Conservation (phyloP, 2,888 invertebrate species). For the Aporophyla nigra region DNA sequence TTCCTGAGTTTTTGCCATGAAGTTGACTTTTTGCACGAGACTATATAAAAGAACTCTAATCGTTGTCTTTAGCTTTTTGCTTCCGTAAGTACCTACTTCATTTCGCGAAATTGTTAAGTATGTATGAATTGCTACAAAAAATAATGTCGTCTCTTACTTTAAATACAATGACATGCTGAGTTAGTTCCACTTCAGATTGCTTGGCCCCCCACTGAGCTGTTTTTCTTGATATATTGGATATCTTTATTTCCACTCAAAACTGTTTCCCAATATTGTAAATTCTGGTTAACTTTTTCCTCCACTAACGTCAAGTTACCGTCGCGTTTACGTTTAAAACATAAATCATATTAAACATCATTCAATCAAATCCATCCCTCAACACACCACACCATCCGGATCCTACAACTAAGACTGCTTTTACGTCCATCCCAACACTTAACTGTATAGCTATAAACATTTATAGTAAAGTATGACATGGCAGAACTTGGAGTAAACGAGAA, state of each 20-base stretch:
- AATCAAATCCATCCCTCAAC: constrained; percentile 44
- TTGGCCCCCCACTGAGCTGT: constrained; percentile 7
- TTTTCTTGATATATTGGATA: constrained; percentile 9
- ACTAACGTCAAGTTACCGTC: not conserved
- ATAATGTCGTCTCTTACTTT: not conserved
- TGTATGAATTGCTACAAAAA: constrained; percentile 19
- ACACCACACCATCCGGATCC: constrained; percentile 49
- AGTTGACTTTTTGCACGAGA: constrained; percentile 17
- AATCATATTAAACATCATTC: constrained; percentile 21
- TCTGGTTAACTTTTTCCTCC: not conserved
- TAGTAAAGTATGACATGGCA: constrained; percentile 76
- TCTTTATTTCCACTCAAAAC: not conserved
- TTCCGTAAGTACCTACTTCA: not conserved
- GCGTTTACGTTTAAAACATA: constrained; percentile 11
- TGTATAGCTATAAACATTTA: constrained; percentile 62
- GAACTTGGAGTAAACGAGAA: constrained; percentile 82
- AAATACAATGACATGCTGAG: constrained; percentile 30
- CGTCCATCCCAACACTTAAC: constrained; percentile 60
- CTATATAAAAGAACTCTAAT: constrained; percentile 15
- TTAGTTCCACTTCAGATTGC: constrained; percentile 43
- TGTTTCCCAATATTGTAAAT: not conserved
- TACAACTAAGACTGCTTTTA: constrained; percentile 40
- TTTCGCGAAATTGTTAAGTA: constrained; percentile 6
- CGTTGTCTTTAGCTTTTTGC: constrained; percentile 29
- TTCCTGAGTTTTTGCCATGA: constrained; percentile 26